A percentile compares a stretch with the other conserved stretches of the same genome.
Conservation (phyloP, 2,888 invertebrate genomes). For the Strigamia transsilvanica region DNA sequence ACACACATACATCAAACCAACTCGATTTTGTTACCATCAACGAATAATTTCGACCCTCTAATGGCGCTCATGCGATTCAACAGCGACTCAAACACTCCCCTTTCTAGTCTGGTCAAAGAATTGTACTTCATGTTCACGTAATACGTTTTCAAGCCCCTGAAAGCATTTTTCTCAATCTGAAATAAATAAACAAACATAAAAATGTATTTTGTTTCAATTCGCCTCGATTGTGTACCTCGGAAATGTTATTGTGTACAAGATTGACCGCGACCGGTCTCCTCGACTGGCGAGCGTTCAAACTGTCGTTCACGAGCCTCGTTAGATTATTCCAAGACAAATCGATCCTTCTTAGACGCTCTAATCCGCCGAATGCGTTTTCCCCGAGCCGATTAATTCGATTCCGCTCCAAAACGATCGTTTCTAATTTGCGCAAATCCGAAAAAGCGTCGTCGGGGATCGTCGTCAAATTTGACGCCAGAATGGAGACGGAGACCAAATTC, state of each 20-base stretch:
- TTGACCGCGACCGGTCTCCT: neutral
- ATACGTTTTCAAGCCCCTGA: neutral
- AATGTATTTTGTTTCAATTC: no score
- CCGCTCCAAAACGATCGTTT: conserved; percentile 1
- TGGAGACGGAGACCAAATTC: neutral
- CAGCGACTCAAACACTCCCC: neutral
- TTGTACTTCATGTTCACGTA: conserved; percentile 2
- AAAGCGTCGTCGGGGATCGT: neutral
- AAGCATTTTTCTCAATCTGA: neutral
- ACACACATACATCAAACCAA: no score
- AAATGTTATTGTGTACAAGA: neutral
- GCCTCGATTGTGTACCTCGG: no score
- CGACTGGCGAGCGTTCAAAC: neutral
- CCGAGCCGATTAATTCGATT: neutral
- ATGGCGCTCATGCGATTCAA: neutral
- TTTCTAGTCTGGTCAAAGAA: neutral
- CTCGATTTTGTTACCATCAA: neutral
- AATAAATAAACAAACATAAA: neutral
- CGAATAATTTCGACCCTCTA: neutral
- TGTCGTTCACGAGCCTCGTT: neutral
- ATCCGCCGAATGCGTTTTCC: neutral
- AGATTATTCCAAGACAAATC: conserved; percentile 29
- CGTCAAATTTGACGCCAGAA: neutral
- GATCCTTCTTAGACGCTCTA: neutral
- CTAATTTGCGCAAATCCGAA: neutral